Base-by-base conservation (phyloP, 92 coral and sea anemone species). In the Micromussa lordhowensis region DNA sequence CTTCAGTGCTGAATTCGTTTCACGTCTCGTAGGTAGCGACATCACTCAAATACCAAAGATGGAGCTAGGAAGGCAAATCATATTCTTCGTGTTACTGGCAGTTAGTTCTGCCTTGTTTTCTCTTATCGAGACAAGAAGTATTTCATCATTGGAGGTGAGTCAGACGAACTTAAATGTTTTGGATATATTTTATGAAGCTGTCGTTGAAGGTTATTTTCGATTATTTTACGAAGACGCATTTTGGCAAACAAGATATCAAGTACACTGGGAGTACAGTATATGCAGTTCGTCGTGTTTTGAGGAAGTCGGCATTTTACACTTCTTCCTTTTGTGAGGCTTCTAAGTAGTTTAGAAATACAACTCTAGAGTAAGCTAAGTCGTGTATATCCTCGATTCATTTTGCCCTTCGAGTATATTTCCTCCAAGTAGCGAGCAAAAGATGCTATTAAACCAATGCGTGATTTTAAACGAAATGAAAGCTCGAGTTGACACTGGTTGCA, bases 81-180 rank as follows among this genome's bases (percentile, higher is more conserved):
- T 84, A 1, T 29, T 35, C 40, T 18, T 74, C 16, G 70, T 68
- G 24, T 38, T 73, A 15, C 59, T 84, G 26, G 58, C 28, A 2
- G 73, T 44, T 9, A 35, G 75, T 38, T 84, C 38, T 24, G 73
- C 53, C 30, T 38, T 75, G 66, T 59, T 74, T 29, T 32, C 74
- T 38, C 58, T 84, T n/a, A 66, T 17, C 10, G 72, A 84, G 34
- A 55, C 88, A n/a, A 84, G 88, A 74, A 84, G 88, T 63, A 69
- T 84, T 74, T 40, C 72, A 75, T 55, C 79, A 1, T 24, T 75
- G 19, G 75, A 75, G 88, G 88, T 84, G 36, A 71, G 82, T 79
- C 38, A 18, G 6, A 58, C 15, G 21, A 32, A 16, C 68, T 53
- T 51, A 14, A 71, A 30, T 71, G 1, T 17, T 35, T 71, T 15